Evolutionary conservation across 2,888 invertebrate species (phyloP).

Genomic region (Thera britannica): DNA sequence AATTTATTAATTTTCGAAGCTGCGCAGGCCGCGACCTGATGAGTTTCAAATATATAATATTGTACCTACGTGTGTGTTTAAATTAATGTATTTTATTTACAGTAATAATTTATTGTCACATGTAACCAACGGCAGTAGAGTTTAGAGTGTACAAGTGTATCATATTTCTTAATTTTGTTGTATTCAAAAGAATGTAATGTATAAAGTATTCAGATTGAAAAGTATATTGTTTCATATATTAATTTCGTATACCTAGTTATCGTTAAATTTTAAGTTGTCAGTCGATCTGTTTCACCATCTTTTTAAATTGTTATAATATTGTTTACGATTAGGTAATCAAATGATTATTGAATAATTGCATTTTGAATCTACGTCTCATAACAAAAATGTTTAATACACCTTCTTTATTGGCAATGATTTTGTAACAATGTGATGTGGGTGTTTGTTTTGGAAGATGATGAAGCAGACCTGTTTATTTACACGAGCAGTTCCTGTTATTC

Average conservation of each 20-base stretch:
- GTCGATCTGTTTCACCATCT: slow-evolving; percentile 24
- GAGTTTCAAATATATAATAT: slow-evolving; percentile 18
- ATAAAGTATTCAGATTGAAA: slow-evolving; percentile 65
- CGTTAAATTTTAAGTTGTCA: slow-evolving; percentile 14
- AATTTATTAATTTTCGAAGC: slow-evolving; percentile 17
- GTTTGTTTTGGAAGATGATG: slow-evolving; percentile 16
- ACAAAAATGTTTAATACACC: slow-evolving; percentile 12
- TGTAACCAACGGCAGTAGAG: slow-evolving; percentile 65
- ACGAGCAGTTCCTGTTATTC: slow-evolving; percentile 21
- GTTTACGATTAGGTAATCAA: slow-evolving; percentile 1
- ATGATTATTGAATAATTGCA: not conserved
- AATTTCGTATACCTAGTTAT: slow-evolving; percentile 25
- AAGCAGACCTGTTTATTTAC: slow-evolving; percentile 18
- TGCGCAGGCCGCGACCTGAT: slow-evolving; percentile 13
- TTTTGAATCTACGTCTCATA: slow-evolving; percentile 8
- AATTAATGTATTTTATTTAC: slow-evolving; percentile 36
- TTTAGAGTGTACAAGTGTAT: slow-evolving; percentile 78
- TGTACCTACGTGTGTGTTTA: slow-evolving; percentile 25
- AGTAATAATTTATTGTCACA: slow-evolving; percentile 59
- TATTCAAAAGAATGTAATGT: slow-evolving; percentile 61
- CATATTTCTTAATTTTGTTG: slow-evolving; percentile 38
- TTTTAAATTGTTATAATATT: slow-evolving; percentile 5
- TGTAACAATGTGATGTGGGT: slow-evolving; percentile 3
- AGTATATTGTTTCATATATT: slow-evolving; percentile 58
- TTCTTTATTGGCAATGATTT: slow-evolving; percentile 17